Conservation (phyloP, 2,113 vertebrate species). For the Hiodon alosoides region DNA sequence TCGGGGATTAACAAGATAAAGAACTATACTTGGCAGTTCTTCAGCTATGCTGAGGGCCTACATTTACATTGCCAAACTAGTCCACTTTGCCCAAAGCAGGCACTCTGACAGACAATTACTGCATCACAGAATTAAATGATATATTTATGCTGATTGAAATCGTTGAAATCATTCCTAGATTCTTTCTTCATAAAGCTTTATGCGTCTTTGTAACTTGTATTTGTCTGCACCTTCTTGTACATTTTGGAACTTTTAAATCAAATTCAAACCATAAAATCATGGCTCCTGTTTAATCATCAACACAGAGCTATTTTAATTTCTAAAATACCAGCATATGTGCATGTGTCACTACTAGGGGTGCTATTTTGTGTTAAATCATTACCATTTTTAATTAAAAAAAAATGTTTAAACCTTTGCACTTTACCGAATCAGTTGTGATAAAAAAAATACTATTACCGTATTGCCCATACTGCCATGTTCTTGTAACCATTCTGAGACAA, state of each 20-base stretch:
- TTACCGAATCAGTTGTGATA: no score
- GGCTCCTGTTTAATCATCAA: background rate
- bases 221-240: background rate
- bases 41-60: constrained; percentile 30
- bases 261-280: background rate
- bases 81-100: background rate
- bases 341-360: background rate
- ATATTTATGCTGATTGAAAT: background rate
- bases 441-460: no score
- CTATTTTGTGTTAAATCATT: background rate
- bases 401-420: background rate
- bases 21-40: constrained; percentile 41
- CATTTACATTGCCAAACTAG: constrained; percentile 7
- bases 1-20: constrained; percentile 51
- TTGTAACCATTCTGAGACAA: no score
- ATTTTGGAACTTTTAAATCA: background rate
- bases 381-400: background rate
- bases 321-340: background rate
- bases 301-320: constrained; percentile 4
- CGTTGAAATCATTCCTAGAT: background rate
- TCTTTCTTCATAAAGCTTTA: background rate
- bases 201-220: background rate
- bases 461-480: no score
- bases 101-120: background rate
- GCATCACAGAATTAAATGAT: background rate